These are phyloP conservation scores for Laupala kohalensis DNA, from an alignment of 1,140 invertebrate genomes.

Conservation along the genomic window DNA sequence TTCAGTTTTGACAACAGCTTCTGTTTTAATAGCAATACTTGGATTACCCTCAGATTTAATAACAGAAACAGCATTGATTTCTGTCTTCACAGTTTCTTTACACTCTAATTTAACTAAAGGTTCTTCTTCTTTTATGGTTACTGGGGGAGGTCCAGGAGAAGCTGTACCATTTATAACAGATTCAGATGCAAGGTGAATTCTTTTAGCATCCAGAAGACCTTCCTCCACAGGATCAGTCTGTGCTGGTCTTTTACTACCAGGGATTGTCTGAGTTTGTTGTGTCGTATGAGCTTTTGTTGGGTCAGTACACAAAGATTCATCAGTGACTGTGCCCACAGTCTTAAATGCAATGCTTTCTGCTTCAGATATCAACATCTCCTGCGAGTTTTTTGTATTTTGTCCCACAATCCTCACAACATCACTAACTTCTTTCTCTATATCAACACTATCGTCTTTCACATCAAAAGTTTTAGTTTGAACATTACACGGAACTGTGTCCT, in stretches of 20 bases:
- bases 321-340: slow-evolving; percentile 6
- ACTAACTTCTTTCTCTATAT: background rate
- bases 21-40: background rate
- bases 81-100: background rate
- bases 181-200: slow-evolving; percentile 24
- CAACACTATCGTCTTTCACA: background rate
- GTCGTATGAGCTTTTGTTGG: background rate
- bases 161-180: slow-evolving; percentile 4
- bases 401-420: slow-evolving; percentile 2
- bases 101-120: background rate
- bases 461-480: background rate
- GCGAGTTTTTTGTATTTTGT: background rate
- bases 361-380: background rate
- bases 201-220: slow-evolving; percentile 32
- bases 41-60: background rate
- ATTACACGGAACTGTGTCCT: slow-evolving; percentile 9
- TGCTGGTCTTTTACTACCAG: slow-evolving; percentile 4
- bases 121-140: background rate
- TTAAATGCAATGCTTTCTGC: slow-evolving; percentile 5
- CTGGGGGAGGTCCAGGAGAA: background rate
- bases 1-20: background rate
- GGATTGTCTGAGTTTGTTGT: slow-evolving; percentile 8
- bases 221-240: slow-evolving; percentile 25
- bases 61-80: background rate
- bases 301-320: background rate